Base-by-base conservation (phyloP, 1,140 invertebrate species). In the Caenorhabditis latens region DNA sequence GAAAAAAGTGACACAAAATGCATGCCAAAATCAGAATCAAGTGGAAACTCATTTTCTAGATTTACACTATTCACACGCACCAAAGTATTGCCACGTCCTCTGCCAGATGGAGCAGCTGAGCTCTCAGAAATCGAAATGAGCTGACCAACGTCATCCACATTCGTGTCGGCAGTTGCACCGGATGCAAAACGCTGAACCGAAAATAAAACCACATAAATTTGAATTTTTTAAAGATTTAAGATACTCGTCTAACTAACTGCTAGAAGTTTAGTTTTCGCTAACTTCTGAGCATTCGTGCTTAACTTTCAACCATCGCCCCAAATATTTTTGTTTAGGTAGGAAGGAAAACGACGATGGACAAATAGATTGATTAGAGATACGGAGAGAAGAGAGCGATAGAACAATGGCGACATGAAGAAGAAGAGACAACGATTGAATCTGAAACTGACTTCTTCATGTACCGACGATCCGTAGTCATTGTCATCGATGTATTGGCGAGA, bases 361-460 rank as follows among this genome's bases (percentile, higher is more conserved):
- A 82, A 4, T 46, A 32, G n/a, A 50, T 71, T 53, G n/a, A 50
- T 71, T 53, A 24, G 21, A 83, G 50, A 55, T 24, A 71, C 21
- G 55, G 58, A 32, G 43, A 61, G 21, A 46, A 14, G 8, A 82
- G 1, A 43, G 50, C 24, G 46, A 43, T 75, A 32, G 42, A 55
- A 50, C 40, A 42, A 40, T 50, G 42, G 19, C 8, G 61, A 53
- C 58, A 87, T 48, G 13, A 16, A 61, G 65, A 46, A 16, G n/a
- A 53, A 53, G 5, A 53, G 11, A 16, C 6, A n/a, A n/a, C n/a
- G n/a, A n/a, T n/a, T n/a, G 83, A 4, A 43, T 32, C 13, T 13
- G 19, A 9, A 89, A 88, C 89, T 57, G 13, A 91, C 91, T 86
- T 91, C 91, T 88, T 91, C 91, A 55, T 91, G 91, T 9, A 92